A percentile compares a stretch with the other conserved stretches of the same genome.
Evolutionary conservation across 2,888 invertebrate species (phyloP).

Genomic region (Campaea margaritaria): DNA sequence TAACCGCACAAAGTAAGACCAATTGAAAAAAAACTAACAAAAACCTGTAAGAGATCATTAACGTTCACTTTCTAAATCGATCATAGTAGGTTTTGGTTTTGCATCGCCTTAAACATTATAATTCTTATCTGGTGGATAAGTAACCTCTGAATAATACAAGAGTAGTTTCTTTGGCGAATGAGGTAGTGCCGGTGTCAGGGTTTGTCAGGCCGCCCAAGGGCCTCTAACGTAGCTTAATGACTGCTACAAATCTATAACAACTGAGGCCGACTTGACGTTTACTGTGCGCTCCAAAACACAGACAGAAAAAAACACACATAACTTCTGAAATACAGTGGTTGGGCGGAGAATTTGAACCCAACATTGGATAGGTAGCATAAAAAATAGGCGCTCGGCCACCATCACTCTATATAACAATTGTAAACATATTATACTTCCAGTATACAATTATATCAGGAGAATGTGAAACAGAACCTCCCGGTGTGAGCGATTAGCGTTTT

Average conservation of each 20-base stretch:
- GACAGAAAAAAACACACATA: too few species aligned
- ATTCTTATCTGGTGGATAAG: background rate
- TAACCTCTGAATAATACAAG: background rate
- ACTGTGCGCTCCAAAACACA: too few species aligned
- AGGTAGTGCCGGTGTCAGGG: too few species aligned
- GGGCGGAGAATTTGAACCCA: too few species aligned
- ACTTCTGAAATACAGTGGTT: too few species aligned
- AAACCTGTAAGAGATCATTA: conserved; percentile 33
- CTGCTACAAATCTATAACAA: too few species aligned
- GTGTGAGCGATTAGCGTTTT: conserved; percentile 40
- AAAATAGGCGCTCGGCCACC: too few species aligned
- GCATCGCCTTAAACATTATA: background rate
- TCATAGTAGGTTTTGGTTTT: conserved; percentile 35
- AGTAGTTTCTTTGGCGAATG: background rate
- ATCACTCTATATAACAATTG: too few species aligned
- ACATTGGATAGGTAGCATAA: too few species aligned
- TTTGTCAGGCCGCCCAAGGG: too few species aligned
- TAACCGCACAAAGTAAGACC: background rate
- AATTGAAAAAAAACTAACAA: conserved; percentile 13
- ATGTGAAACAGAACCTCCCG: conserved; percentile 3
- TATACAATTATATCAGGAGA: background rate
- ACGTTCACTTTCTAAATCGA: conserved; percentile 65
- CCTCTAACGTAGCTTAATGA: too few species aligned
- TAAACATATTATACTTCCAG: background rate
- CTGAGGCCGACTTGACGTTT: too few species aligned